A percentile compares a stretch with the other conserved stretches of the same genome.
phyloP scores from a whole-genome alignment of 2,113 vertebrate genomes.

The Austrofundulus limnaeus region DNA sequence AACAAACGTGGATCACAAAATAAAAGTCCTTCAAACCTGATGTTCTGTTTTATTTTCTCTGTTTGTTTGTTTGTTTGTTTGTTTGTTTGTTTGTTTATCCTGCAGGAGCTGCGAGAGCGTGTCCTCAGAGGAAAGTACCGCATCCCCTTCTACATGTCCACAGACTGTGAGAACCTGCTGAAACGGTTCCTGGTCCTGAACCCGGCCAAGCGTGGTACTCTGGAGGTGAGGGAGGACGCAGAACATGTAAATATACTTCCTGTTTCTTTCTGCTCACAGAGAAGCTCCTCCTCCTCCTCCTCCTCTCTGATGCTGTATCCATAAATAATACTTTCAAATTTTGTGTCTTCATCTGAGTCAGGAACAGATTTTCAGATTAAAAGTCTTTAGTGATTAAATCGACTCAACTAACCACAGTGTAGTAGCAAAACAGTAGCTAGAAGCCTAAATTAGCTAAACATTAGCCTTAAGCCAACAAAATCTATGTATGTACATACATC shows the following conservation, averaged over 20 bases:
- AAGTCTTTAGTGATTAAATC: too few relatives aligned
- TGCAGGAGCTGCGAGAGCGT: constrained; percentile 92
- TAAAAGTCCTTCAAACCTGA: too few relatives aligned
- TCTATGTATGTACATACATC: too few relatives aligned
- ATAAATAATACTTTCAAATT: constrained; percentile 43
- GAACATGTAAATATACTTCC: constrained; percentile 67
- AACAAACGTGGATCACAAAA: too few relatives aligned
- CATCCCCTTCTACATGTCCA: constrained; percentile 99
- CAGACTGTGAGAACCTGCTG: constrained; percentile 99
- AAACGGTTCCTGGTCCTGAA: constrained; percentile 99
- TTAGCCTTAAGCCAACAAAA: too few relatives aligned
- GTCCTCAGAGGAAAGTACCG: constrained; percentile 98
- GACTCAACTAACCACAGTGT: too few relatives aligned
- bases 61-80: not conserved
- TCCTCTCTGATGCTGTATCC: constrained; percentile 11
- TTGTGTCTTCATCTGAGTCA: not conserved
- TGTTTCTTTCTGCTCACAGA: constrained; percentile 31
- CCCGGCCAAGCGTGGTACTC: constrained; percentile 94
- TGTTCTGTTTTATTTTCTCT: too few relatives aligned
- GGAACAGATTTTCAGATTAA: too few relatives aligned
- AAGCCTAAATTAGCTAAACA: too few relatives aligned
- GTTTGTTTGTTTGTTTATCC: not conserved
- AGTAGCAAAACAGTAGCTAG: too few relatives aligned
- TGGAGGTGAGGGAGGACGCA: constrained; percentile 88
- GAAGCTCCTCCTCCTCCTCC: constrained; percentile 29